Base-by-base conservation (phyloP, 2,113 vertebrate genomes). In the Gallinago jamesoni region DNA sequence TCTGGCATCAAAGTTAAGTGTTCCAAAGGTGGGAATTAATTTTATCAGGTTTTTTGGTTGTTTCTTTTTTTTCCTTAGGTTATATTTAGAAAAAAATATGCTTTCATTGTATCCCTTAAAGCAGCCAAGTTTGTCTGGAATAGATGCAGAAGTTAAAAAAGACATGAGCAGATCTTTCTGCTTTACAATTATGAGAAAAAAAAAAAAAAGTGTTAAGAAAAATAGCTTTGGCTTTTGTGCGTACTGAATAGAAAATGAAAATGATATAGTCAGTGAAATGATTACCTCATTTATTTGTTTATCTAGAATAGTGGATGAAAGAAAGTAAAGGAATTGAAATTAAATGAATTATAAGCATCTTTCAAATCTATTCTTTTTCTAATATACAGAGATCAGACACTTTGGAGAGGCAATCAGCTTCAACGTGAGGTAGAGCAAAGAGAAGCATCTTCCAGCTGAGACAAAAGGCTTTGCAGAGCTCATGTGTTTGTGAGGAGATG, bases 381-480 rank as follows among this genome's bases (percentile, higher is more conserved):
- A 96, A 96, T 95, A 97, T 84, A 91, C 83, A 93, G 96, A 97
- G 96, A 98, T 98, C 97, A 94, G 77, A 97, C 92, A 95, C 95
- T 97, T 97, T 96, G 92, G 81, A 96, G 96, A 97, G 96, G 97
- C 97, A 97, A 97, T 98, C 97, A 96, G 82, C 92, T 95, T 97
- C 70, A 3, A 94, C 24, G 56, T 78, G 89, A 76, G 93, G 93
- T 94, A 97, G 70, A 89, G 90, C 93, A 86, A 94, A 97, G 80
- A 95, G 96, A 97, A 97, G 87, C 95, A 66, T 95, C 96, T 97
- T 97, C 97, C 94, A 97, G 94, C 96, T 68, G 95, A 94, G 97
- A 97, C 91, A 93, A 93, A 97, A 92, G 90, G 91, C 35, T 25
- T 92, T 94, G 94, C 94, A 86, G 63, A 81, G 59, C 90, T 95